phyloP scores from a whole-genome alignment of 2,797 vertebrate genomes.

The Bucorvus abyssinicus region DNA sequence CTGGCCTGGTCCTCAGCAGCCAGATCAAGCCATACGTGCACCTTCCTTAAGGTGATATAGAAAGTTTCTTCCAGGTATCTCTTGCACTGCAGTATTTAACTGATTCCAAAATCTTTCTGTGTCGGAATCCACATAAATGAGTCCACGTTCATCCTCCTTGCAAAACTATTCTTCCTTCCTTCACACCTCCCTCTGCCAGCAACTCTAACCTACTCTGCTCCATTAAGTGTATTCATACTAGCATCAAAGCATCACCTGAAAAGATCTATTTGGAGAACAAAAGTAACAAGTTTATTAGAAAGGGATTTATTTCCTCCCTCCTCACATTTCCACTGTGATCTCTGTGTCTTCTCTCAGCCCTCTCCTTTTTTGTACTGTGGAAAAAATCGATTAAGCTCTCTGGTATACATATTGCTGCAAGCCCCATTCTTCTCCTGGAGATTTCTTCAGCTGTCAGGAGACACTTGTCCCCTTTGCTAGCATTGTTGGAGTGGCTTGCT shows the following conservation, averaged over 20 bases:
- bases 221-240: conserved; percentile 43
- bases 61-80: neutral
- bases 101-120: neutral
- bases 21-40: neutral
- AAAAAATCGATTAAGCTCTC: conserved; percentile 70
- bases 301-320: neutral
- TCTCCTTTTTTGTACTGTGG: conserved; percentile 45
- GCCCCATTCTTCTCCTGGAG: conserved; percentile 70
- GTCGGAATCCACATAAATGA: conserved; percentile 48
- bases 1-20: neutral
- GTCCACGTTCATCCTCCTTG: conserved; percentile 56
- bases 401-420: conserved; percentile 46
- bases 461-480: conserved; percentile 75
- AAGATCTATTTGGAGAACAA: conserved; percentile 38
- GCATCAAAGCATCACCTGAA: conserved; percentile 57
- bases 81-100: neutral
- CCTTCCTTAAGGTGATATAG: neutral
- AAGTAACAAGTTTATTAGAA: conserved; percentile 69
- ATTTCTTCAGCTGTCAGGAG: conserved; percentile 77
- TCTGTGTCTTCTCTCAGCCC: neutral
- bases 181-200: neutral
- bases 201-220: neutral
- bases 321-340: neutral
- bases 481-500: conserved; percentile 71
- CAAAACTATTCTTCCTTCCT: conserved; percentile 39